Evolutionary conservation across 2,888 invertebrate genomes (phyloP).

Genomic region (Schizotus pectinicornis): DNA sequence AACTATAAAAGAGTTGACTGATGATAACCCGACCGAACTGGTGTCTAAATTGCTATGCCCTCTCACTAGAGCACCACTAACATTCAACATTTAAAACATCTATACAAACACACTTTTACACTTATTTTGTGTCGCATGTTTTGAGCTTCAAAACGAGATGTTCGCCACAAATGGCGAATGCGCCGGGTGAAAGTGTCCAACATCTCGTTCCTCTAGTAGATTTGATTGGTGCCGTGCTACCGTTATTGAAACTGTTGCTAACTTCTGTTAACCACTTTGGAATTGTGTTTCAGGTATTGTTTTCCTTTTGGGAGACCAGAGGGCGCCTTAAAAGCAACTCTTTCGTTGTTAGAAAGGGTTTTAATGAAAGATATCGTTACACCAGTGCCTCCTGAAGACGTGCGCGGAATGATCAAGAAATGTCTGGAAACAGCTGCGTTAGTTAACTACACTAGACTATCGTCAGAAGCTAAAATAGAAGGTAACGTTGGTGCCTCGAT

Average conservation of each 20-base stretch:
- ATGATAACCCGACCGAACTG: constrained; percentile 7
- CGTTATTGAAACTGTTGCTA: constrained; percentile 2
- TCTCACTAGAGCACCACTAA: constrained; percentile 21
- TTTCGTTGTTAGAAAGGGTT: constrained; percentile 94
- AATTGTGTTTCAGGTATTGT: constrained; percentile 72
- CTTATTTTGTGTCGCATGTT: constrained; percentile 11
- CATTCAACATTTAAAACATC: constrained; percentile 9
- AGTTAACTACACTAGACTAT: constrained; percentile 94
- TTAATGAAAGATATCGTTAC: constrained; percentile 99
- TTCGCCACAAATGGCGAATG: constrained; percentile 1
- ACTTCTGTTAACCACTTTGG: neutral
- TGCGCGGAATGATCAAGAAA: constrained; percentile 93
- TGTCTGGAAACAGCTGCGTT: constrained; percentile 97
- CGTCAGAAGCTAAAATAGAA: constrained; percentile 97
- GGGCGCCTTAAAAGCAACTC: constrained; percentile 94
- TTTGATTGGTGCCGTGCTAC: neutral
- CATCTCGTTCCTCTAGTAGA: neutral
- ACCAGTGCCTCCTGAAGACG: constrained; percentile 95
- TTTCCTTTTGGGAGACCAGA: constrained; percentile 99
- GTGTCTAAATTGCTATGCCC: constrained; percentile 14
- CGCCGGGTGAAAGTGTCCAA: neutral
- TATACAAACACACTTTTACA: constrained; percentile 7
- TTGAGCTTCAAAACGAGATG: neutral
- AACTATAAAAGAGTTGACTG: constrained; percentile 2
- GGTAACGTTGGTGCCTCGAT: constrained; percentile 64